Evolutionary conservation across 2,113 vertebrate genomes (phyloP).

Genomic region (Brienomyrus brachyistius): DNA sequence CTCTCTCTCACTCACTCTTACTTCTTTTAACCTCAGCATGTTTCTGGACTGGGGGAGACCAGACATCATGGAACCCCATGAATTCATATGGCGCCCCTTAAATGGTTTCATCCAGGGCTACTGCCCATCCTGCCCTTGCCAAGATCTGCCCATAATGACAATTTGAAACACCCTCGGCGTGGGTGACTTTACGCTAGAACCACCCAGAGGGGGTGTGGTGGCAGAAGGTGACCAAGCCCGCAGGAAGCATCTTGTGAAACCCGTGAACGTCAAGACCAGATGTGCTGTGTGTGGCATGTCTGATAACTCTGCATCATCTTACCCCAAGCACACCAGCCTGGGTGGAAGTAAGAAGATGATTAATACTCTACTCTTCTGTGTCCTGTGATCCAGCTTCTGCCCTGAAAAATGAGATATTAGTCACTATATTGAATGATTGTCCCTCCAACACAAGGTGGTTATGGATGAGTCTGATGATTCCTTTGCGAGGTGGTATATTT

Average conservation of each 20-base stretch:
- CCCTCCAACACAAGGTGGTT: background rate
- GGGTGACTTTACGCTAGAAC: too few relatives aligned
- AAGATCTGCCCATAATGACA: background rate
- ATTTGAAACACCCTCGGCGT: background rate
- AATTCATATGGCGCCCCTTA: background rate
- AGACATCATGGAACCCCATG: too few relatives aligned
- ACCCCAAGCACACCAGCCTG: background rate
- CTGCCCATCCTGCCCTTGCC: background rate
- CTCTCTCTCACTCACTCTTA: too few relatives aligned
- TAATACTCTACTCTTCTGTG: background rate
- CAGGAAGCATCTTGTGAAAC: background rate
- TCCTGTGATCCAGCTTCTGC: background rate
- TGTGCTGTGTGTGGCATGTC: background rate
- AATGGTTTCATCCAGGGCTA: background rate
- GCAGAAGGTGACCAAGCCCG: background rate
- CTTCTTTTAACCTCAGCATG: too few relatives aligned
- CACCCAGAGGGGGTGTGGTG: background rate
- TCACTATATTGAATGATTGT: background rate
- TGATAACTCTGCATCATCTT: background rate
- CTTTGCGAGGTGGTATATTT: background rate
- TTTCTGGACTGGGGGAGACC: too few relatives aligned
- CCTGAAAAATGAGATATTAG: background rate
- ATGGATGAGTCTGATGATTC: background rate
- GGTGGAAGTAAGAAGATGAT: background rate
- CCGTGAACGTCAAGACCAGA: background rate